phyloP scores from a whole-genome alignment of 2,797 vertebrate genomes.

The Calcarius lapponicus region DNA sequence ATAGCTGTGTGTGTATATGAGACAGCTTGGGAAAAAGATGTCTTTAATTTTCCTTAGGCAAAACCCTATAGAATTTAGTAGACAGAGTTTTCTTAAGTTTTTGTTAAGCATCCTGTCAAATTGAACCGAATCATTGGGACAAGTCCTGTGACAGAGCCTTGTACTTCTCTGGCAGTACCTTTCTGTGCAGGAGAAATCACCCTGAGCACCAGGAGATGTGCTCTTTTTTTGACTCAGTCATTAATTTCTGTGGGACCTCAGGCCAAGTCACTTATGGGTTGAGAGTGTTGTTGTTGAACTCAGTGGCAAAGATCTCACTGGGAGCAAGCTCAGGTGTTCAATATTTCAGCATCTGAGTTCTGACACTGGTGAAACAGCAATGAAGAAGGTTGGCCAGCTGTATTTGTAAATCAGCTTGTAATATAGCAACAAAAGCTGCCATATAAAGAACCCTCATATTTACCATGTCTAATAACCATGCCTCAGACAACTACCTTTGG shows the following conservation, averaged over 20 bases:
- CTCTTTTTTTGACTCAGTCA: background rate
- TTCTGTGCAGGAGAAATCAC: background rate
- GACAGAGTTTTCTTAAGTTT: background rate
- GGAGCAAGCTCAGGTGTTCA: conserved; percentile 1
- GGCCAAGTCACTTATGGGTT: background rate
- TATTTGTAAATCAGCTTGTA: background rate
- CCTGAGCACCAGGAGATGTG: background rate
- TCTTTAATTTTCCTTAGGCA: conserved; percentile 43
- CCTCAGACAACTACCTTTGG: background rate
- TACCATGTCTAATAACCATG: background rate
- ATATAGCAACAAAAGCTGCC: background rate
- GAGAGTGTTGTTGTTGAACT: conserved; percentile 12
- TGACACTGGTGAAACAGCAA: background rate
- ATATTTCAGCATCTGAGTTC: conserved; percentile 3
- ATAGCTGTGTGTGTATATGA: conserved; percentile 5
- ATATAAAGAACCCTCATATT: background rate
- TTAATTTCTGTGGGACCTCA: conserved; percentile 27
- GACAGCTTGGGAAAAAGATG: conserved; percentile 54
- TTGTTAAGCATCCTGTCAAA: background rate
- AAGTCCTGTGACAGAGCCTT: background rate
- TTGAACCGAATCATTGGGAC: background rate
- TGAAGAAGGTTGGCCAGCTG: background rate
- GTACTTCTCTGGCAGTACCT: background rate
- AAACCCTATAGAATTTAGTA: conserved; percentile 30
- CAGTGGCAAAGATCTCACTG: background rate